Evolutionary conservation across 2,113 vertebrate species (phyloP).

Genomic region (Dicentrarchus labrax): DNA sequence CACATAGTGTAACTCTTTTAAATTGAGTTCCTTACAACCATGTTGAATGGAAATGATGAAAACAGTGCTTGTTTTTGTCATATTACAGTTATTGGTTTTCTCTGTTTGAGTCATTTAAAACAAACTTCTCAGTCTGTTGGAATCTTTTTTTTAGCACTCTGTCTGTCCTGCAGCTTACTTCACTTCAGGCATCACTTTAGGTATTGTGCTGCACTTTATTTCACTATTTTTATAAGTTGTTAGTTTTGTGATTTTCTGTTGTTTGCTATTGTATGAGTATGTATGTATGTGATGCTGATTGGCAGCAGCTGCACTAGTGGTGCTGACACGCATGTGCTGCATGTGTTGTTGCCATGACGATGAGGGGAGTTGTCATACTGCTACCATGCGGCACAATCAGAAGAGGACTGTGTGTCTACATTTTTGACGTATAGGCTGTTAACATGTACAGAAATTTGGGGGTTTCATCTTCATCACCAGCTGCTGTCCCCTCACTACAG

Average conservation of each 20-base stretch:
- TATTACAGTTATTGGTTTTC: not conserved
- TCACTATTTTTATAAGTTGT: not conserved
- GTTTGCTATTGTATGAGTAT: not conserved
- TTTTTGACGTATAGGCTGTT: not conserved
- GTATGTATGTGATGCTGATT: not conserved
- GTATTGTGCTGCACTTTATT: not conserved
- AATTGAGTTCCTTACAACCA: no score
- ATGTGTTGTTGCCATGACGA: slow-evolving; percentile 12
- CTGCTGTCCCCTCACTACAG: no score
- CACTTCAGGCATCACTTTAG: no score
- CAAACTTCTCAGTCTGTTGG: no score
- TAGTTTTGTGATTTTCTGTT: no score
- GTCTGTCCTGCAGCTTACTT: no score
- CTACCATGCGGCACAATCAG: not conserved
- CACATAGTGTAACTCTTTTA: no score
- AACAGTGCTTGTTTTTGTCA: no score
- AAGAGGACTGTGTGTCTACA: not conserved
- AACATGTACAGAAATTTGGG: not conserved
- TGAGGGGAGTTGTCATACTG: not conserved
- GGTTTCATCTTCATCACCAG: not conserved
- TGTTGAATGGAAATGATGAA: no score
- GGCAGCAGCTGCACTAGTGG: not conserved
- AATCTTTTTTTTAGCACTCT: no score
- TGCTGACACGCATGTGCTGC: not conserved
- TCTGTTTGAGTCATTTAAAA: no score